phyloP scores from a whole-genome alignment of 1,140 invertebrate species.

The Drosophila sp. region DNA sequence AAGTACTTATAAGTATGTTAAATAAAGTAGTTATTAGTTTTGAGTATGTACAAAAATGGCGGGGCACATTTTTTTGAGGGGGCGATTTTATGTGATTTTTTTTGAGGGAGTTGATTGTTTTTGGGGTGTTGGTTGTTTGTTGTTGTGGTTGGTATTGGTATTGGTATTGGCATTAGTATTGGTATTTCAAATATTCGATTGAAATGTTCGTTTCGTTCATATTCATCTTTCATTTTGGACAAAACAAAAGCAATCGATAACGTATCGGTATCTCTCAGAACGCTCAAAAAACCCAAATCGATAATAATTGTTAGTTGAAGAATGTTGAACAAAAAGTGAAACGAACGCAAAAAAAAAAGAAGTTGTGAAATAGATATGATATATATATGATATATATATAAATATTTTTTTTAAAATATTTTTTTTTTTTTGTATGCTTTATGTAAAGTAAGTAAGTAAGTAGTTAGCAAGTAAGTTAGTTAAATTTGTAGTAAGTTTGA shows the following conservation, averaged over 20 bases:
- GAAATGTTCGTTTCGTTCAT: constrained; percentile 30
- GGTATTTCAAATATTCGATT: constrained; percentile 30
- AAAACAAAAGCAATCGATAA: constrained; percentile 48
- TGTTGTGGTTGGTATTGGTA: constrained; percentile 8
- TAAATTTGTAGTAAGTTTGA: constrained; percentile 58
- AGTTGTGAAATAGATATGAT: not conserved
- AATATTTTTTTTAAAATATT: constrained; percentile 2
- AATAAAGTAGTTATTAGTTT: not conserved
- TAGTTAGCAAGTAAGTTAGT: constrained; percentile 64
- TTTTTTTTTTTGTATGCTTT: constrained; percentile 26
- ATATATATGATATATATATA: constrained; percentile 2
- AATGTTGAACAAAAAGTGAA: constrained; percentile 5
- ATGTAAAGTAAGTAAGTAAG: constrained; percentile 55
- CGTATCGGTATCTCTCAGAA: constrained; percentile 44
- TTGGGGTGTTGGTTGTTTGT: constrained; percentile 14
- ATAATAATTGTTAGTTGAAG: constrained; percentile 9
- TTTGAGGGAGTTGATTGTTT: not conserved
- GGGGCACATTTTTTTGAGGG: not conserved
- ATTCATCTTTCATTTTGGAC: constrained; percentile 9
- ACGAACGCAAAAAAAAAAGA: constrained; percentile 10
- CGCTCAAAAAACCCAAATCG: constrained; percentile 17
- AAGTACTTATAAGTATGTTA: constrained; percentile 14
- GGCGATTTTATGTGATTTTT: not conserved
- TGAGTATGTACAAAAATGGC: constrained; percentile 14
- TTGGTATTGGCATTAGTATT: constrained; percentile 23